These are phyloP conservation scores for Streptopelia turtur DNA, from an alignment of 2,797 vertebrate species.

Conservation along the genomic window DNA sequence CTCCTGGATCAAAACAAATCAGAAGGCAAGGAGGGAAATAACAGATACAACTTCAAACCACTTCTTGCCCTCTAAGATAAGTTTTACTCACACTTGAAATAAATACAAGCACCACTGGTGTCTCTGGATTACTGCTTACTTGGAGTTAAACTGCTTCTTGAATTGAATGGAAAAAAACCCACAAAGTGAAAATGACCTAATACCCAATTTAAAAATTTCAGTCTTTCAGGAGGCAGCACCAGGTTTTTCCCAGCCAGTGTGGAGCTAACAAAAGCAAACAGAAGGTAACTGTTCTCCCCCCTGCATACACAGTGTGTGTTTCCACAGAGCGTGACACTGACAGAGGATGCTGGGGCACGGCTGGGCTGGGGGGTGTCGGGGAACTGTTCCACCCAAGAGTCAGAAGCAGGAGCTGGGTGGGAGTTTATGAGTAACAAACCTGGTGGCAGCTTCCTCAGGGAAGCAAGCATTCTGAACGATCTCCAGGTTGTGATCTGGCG, in stretches of 20 bases:
- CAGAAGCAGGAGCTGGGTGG: background rate
- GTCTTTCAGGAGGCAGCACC: background rate
- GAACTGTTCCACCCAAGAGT: background rate
- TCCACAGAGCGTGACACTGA: fast-evolving
- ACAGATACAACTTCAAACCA: background rate
- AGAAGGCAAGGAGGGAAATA: background rate
- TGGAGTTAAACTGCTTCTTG: background rate
- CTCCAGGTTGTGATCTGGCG: background rate
- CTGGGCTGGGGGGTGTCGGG: background rate
- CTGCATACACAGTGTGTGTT: fast-evolving
- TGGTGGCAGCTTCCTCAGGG: background rate
- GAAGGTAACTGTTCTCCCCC: background rate
- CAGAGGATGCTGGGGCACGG: background rate
- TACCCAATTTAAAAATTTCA: background rate
- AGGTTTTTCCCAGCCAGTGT: background rate
- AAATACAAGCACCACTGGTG: background rate
- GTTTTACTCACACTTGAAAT: background rate
- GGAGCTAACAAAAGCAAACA: background rate
- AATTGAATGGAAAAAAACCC: background rate
- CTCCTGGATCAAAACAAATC: background rate
- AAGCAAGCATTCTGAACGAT: background rate
- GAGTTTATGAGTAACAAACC: background rate
- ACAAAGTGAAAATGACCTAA: background rate
- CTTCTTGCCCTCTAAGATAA: background rate
- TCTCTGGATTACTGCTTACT: background rate